phyloP scores from a whole-genome alignment of 2,888 invertebrate species.

The Parelbella ahira region DNA sequence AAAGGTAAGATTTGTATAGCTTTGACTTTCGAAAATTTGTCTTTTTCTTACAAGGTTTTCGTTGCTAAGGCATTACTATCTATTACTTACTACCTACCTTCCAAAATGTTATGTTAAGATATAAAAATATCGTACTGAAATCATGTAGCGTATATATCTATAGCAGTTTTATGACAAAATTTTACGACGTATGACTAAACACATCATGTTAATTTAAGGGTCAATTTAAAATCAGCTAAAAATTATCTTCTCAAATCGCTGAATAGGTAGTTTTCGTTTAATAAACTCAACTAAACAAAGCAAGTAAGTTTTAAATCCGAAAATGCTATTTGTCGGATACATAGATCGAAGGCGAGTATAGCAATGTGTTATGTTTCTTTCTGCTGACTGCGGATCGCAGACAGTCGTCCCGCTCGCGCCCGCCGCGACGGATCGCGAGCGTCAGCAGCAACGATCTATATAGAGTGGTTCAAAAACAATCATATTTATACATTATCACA shows the following conservation, averaged over 20 bases:
- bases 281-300: too few relatives aligned
- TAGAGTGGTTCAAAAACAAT: conserved; percentile 48
- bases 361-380: conserved; percentile 60
- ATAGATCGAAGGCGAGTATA: conserved; percentile 14
- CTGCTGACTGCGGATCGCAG: conserved; percentile 74
- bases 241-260: conserved; percentile 12
- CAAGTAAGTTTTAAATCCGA: conserved; percentile 8
- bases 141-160: too few relatives aligned
- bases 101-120: too few relatives aligned
- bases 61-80: too few relatives aligned
- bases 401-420: conserved; percentile 67
- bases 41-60: too few relatives aligned
- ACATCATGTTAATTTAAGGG: too few relatives aligned
- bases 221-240: too few relatives aligned
- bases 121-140: too few relatives aligned
- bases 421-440: conserved; percentile 63
- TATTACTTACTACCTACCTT: too few relatives aligned
- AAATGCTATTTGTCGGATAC: conserved; percentile 21
- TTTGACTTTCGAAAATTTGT: too few relatives aligned
- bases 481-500: neutral
- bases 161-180: too few relatives aligned
- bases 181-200: too few relatives aligned
- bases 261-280: neutral
- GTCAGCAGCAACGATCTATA: conserved; percentile 59
- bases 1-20: conserved; percentile 39